phyloP scores from a whole-genome alignment of 2,113 vertebrate species.

The Myxocyprinus asiaticus region DNA sequence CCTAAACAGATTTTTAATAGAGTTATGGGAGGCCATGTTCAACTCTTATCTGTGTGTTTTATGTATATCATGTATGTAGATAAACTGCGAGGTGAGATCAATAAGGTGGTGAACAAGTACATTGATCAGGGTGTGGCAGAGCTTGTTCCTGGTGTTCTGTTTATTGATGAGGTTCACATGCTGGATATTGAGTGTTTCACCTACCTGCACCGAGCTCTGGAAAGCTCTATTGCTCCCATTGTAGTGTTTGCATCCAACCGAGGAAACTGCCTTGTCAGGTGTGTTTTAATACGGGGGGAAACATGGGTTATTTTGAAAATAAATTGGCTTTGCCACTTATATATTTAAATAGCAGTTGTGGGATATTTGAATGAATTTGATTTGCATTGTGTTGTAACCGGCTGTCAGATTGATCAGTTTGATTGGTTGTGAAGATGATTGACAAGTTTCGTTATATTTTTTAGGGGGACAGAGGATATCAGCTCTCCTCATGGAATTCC shows the following conservation, averaged over 20 bases:
- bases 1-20: too few relatives aligned
- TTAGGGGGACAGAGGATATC: constrained; percentile 93
- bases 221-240: constrained; percentile 94
- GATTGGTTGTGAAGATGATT: background rate
- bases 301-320: too few relatives aligned
- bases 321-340: too few relatives aligned
- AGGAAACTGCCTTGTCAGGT: constrained; percentile 95
- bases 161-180: constrained; percentile 98
- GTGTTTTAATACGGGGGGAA: constrained; percentile 17
- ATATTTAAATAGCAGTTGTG: background rate
- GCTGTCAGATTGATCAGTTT: too few relatives aligned
- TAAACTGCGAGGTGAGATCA: constrained; percentile 95
- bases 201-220: constrained; percentile 92
- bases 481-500: constrained; percentile 95
- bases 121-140: constrained; percentile 97
- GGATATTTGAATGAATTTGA: background rate
- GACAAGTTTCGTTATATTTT: background rate
- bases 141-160: constrained; percentile 93
- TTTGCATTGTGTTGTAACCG: background rate
- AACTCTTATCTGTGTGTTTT: too few relatives aligned
- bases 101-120: constrained; percentile 98
- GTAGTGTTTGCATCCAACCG: constrained; percentile 97
- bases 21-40: too few relatives aligned
- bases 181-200: constrained; percentile 98
- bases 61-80: constrained; percentile 69